phyloP scores from a whole-genome alignment of 2,888 invertebrate species.

The Noctua comes region DNA sequence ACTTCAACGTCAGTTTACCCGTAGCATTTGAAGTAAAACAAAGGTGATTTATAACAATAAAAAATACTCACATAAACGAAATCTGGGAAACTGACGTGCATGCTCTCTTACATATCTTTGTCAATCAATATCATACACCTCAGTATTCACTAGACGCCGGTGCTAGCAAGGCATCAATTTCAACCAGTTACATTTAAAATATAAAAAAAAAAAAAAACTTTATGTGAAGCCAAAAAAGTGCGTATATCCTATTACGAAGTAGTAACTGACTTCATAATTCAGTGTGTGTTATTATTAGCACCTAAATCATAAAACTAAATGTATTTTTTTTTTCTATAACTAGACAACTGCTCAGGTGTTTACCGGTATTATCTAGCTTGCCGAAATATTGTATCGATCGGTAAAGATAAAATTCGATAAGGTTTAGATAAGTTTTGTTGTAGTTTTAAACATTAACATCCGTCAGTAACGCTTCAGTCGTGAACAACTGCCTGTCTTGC shows the following conservation, averaged over 20 bases:
- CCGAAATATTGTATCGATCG: constrained; percentile 68
- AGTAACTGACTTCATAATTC: constrained; percentile 10
- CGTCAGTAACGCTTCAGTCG: constrained; percentile 59
- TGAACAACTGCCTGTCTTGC: constrained; percentile 51
- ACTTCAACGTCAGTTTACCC: background rate
- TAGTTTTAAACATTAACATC: constrained; percentile 64
- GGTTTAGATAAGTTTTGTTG: constrained; percentile 61
- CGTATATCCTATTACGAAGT: constrained; percentile 37
- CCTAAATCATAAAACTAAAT: constrained; percentile 26
- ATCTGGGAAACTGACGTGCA: constrained; percentile 29
- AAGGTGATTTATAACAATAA: constrained; percentile 11
- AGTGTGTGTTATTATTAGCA: background rate
- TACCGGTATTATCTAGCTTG: constrained; percentile 14
- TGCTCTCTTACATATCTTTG: constrained; percentile 29
- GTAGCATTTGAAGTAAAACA: constrained; percentile 27
- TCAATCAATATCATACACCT: constrained; percentile 55
- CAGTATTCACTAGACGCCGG: constrained; percentile 54
- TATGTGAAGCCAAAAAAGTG: constrained; percentile 55
- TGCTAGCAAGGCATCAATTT: constrained; percentile 32
- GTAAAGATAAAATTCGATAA: constrained; percentile 69
- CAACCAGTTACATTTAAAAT: constrained; percentile 27
- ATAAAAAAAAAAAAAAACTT: constrained; percentile 22
- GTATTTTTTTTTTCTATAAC: background rate
- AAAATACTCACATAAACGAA: constrained; percentile 7
- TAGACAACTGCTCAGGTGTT: background rate